phyloP scores from a whole-genome alignment of 2,797 vertebrate species.

The Australoheros facetus region DNA sequence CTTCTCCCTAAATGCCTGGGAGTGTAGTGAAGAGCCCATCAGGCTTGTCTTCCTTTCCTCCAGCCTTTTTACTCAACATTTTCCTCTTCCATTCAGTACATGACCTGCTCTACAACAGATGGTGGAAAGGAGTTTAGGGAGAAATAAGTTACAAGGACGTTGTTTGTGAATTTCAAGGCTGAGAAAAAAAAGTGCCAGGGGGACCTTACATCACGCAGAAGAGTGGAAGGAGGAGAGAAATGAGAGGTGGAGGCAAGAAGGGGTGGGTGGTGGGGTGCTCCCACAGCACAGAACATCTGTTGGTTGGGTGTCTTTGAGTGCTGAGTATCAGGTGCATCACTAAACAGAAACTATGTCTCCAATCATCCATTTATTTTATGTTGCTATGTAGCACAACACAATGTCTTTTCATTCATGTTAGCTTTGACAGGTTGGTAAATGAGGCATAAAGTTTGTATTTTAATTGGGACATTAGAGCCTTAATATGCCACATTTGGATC shows the following conservation, averaged over 20 bases:
- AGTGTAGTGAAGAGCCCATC: constrained; percentile 30
- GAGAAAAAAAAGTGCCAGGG: constrained; percentile 46
- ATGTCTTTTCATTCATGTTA: constrained; percentile 16
- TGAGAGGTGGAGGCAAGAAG: constrained; percentile 7
- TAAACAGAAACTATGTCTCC: constrained; percentile 32
- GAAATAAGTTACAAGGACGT: constrained; percentile 74
- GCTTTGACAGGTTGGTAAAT: constrained; percentile 40
- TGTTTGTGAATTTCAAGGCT: constrained; percentile 71
- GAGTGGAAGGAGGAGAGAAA: constrained; percentile 33
- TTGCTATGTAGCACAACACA: constrained; percentile 21
- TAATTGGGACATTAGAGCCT: constrained; percentile 51
- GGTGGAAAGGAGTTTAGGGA: constrained; percentile 68
- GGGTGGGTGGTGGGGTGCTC: constrained; percentile 30
- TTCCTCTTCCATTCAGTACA: constrained; percentile 37
- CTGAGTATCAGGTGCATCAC: constrained; percentile 58
- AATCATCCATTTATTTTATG: constrained; percentile 33
- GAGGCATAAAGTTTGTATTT: constrained; percentile 37
- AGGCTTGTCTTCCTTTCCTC: constrained; percentile 42
- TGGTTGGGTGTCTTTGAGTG: constrained; percentile 53
- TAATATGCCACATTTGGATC: constrained; percentile 34
- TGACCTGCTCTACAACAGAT: constrained; percentile 72
- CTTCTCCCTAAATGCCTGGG: constrained; percentile 35
- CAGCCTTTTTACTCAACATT: constrained; percentile 19
- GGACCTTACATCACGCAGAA: constrained; percentile 53
- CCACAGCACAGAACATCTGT: constrained; percentile 67